Evolutionary conservation across 2,888 invertebrate species (phyloP), one percentile per base, ranked within the genome.

Genomic region (Drosophila stalkeri): DNA sequence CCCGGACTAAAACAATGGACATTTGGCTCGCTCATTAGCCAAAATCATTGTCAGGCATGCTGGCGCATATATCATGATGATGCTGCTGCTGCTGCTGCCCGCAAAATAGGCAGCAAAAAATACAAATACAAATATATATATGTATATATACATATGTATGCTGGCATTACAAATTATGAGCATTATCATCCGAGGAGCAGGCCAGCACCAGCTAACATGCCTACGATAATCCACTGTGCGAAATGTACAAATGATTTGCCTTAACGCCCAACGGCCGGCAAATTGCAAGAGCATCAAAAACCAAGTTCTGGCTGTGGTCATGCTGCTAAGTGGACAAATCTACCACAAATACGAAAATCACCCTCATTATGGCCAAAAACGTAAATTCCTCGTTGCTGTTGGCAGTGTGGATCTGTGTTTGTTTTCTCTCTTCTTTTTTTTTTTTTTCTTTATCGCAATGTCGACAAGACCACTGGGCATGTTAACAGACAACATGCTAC

Each of bases 261-360:
- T 74, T 72, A 77, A 63, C 63, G 62, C 60, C 64, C 69, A 63
- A 71, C 63, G 61, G 62, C 62, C 56, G 68, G 76, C 77, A 89
- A 86, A 81, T 81, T 83, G 75, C 83, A 82, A 65, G 64, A 79
- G 72, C 76, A 78, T 81, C 75, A 79, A 71, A 71, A 86, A 69
- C 31, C 71, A 66, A 75, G 31, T 71, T 62, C 69, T 57, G 44
- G 37, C 62, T 57, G 75, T 86, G 86, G 85, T 85, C 89, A 80
- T 72, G 80, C 87, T 90, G 90, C 88, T 89, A 91, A 92, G 89
- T 91, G 90, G 90, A 91, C 92, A 92, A 91, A 92, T 91, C 88
- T 84, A 89, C 91, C 91, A 83, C 90, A 91, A 91, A 91, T 88
- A 89, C 89, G 78, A 89, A 91, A 91, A 91, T 92, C 90, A 91